Base-by-base conservation (phyloP, 2,888 invertebrate genomes). In the Theristus sp. region DNA sequence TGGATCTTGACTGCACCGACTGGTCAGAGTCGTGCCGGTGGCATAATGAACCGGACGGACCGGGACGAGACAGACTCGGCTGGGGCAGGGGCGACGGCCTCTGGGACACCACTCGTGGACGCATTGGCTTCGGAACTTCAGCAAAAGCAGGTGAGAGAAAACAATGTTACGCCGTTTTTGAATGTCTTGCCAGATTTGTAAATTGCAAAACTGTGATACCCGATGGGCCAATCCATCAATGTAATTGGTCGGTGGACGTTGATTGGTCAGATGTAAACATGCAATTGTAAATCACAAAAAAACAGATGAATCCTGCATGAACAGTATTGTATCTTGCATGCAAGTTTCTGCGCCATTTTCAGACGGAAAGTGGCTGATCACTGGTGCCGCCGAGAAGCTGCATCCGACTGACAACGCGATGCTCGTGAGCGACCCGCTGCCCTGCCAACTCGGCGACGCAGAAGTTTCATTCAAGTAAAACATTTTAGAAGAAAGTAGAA, bases 391-490 rank as follows among this genome's bases (percentile, higher is more conserved):
- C 26, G 55, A 61, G 60, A 65, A 65, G 27, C 55, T 65, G n/a
- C 63, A 63, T 1, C 64, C 66, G 1, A 60, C 60, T 31, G 62
- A 63, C 29, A 65, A 67, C 0, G 67, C 67, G n/a, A 62, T 69
- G 57, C 59, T 69, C 1, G 66, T 68, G 13, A 66, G 67, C 49
- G 68, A 70, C 61, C 69, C 69, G 1, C 63, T 70, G 1, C 67
- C 67, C 58, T 69, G 69, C 47, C 70, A 69, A 55, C 62, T 67
- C 59, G 69, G 67, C 30, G 69, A 70, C 56, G 68, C 66, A 1
- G 29, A 63, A 1, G 29, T 70, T 1, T 57, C 56, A 6, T 70
- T 70, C 30, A 26, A 30, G 59, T 56, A 62, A 65, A 22, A 10
- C 3, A 28, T 57, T 38, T 38, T 52, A n/a, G n/a, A n/a, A n/a